Conservation (phyloP, 2,888 invertebrate species). For the Apamea epomidion region DNA sequence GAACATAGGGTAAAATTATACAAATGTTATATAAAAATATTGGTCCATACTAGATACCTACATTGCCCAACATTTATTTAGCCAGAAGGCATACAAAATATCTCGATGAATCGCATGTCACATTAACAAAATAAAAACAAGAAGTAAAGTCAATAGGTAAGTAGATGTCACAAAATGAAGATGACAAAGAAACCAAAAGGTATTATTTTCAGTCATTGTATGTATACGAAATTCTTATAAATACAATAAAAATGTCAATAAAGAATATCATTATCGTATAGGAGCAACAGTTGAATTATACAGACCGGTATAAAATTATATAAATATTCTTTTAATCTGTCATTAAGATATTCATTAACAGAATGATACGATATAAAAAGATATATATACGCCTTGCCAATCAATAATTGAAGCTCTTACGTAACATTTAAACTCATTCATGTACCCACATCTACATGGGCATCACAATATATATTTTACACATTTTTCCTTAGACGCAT, state of each 20-base stretch:
- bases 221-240: too few relatives aligned
- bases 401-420: background rate
- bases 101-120: background rate
- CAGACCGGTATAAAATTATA: too few relatives aligned
- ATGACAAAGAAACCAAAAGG: background rate
- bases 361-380: too few relatives aligned
- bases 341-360: background rate
- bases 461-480: slow-evolving; percentile 11
- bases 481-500: slow-evolving; percentile 21
- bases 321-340: too few relatives aligned
- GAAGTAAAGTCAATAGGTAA: background rate
- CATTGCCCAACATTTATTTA: background rate
- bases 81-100: background rate
- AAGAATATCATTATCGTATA: background rate
- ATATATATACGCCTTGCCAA: background rate
- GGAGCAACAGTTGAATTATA: background rate
- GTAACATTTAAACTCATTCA: background rate
- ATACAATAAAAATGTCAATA: too few relatives aligned
- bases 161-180: background rate
- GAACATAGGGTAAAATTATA: background rate
- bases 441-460: background rate
- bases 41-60: background rate
- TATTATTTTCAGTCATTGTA: too few relatives aligned
- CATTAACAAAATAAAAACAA: background rate
- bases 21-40: background rate